phyloP scores from a whole-genome alignment of 2,797 vertebrate species.

The Danio kyathit region DNA sequence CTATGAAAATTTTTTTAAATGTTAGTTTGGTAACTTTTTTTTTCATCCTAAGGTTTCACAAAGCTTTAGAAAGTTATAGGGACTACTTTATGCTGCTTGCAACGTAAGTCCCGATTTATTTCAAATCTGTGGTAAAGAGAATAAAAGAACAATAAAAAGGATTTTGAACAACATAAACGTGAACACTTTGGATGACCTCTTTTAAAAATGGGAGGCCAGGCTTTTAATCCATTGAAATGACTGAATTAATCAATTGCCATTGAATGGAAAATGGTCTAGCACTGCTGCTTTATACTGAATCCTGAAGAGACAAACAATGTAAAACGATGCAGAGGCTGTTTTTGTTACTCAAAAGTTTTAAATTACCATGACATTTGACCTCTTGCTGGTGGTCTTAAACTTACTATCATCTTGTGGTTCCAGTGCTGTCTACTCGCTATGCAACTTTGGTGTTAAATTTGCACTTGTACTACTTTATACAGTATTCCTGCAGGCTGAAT shows the following conservation, averaged over 20 bases:
- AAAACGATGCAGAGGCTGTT: neutral
- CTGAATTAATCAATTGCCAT: neutral
- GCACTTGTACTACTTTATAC: neutral
- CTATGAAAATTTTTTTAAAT: neutral
- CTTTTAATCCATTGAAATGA: conserved; percentile 21
- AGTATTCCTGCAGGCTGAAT: neutral
- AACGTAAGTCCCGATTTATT: neutral
- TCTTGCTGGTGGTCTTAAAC: conserved; percentile 15
- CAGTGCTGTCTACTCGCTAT: neutral
- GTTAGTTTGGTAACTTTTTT: conserved; percentile 2
- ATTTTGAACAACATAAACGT: neutral
- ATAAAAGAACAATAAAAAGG: neutral
- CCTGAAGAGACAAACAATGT: neutral
- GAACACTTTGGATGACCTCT: neutral
- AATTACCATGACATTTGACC: conserved; percentile 22
- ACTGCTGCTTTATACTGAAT: neutral
- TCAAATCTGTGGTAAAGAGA: neutral
- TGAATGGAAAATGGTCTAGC: neutral
- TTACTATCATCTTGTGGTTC: neutral
- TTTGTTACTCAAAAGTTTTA: conserved; percentile 5
- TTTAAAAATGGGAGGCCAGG: neutral
- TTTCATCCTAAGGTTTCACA: neutral
- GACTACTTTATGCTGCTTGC: neutral
- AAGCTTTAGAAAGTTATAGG: neutral
- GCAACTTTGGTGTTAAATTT: neutral